These are phyloP conservation scores for Microtus ochrogaster DNA, from an alignment of 2,113 vertebrate species.

Conservation along the genomic window DNA sequence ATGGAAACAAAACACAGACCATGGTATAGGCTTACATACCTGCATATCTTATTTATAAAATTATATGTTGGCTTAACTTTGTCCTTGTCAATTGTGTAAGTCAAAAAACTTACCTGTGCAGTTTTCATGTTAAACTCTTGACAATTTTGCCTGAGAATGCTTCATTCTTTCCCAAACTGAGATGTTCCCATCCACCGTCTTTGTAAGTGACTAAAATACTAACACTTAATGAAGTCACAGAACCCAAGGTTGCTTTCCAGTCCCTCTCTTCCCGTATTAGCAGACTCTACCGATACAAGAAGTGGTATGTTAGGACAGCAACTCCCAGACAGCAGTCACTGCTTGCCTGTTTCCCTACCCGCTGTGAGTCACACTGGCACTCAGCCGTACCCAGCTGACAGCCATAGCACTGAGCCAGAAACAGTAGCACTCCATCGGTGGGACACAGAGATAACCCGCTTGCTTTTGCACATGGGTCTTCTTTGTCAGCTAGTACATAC, in stretches of 20 bases:
- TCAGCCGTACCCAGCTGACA: neutral
- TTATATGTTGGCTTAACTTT: neutral
- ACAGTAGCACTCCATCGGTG: rapidly evolving
- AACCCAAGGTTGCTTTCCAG: neutral
- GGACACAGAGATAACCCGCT: neutral
- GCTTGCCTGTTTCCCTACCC: neutral
- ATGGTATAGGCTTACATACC: neutral
- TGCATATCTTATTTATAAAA: neutral
- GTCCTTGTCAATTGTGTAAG: neutral
- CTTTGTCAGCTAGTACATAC: neutral
- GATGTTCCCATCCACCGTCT: neutral
- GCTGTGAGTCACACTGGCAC: neutral
- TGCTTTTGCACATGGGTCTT: neutral
- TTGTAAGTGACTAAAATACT: neutral
- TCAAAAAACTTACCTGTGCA: neutral
- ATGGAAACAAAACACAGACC: neutral
- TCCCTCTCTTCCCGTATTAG: neutral
- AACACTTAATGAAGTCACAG: neutral
- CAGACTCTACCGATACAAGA: neutral
- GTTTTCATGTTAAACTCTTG: neutral
- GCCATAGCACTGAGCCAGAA: neutral
- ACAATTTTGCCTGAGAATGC: neutral
- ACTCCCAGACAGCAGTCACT: neutral
- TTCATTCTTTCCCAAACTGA: neutral
- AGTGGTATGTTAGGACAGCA: neutral